phyloP scores from a whole-genome alignment of 2,888 invertebrate species.

The Rhingia rostrata region DNA sequence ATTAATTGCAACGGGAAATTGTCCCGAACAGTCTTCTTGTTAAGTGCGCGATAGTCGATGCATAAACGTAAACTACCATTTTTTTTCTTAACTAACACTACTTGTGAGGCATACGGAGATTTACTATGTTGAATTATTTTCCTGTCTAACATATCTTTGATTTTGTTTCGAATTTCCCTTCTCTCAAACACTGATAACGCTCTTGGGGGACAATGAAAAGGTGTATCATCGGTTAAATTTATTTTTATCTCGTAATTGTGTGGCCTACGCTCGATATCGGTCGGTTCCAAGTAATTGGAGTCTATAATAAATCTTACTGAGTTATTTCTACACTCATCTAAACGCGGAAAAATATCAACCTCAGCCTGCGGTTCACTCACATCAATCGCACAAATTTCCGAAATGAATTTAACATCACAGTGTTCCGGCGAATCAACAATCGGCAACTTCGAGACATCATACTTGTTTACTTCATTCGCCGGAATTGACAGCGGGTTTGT shows the following conservation, averaged over 20 bases:
- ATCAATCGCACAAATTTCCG: neutral
- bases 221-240: slow-evolving; percentile 6
- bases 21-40: slow-evolving; percentile 51
- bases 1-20: slow-evolving; percentile 64
- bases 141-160: slow-evolving; percentile 52
- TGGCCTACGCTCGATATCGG: neutral
- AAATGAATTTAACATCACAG: too few relatives aligned
- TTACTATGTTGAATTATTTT: slow-evolving; percentile 59
- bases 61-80: too few relatives aligned
- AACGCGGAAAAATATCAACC: too few relatives aligned
- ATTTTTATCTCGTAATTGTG: slow-evolving; percentile 21
- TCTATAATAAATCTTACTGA: neutral
- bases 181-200: slow-evolving; percentile 20
- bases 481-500: neutral
- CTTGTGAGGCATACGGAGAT: slow-evolving; percentile 64
- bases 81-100: slow-evolving; percentile 57
- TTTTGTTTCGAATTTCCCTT: slow-evolving; percentile 45
- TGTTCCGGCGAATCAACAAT: too few relatives aligned
- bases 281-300: neutral
- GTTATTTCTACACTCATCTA: neutral
- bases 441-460: neutral
- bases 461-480: neutral
- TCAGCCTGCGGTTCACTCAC: neutral
- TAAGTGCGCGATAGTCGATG: slow-evolving; percentile 45
- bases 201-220: slow-evolving; percentile 18